phyloP scores from a whole-genome alignment of 2,888 invertebrate genomes.

The Catocala nupta region DNA sequence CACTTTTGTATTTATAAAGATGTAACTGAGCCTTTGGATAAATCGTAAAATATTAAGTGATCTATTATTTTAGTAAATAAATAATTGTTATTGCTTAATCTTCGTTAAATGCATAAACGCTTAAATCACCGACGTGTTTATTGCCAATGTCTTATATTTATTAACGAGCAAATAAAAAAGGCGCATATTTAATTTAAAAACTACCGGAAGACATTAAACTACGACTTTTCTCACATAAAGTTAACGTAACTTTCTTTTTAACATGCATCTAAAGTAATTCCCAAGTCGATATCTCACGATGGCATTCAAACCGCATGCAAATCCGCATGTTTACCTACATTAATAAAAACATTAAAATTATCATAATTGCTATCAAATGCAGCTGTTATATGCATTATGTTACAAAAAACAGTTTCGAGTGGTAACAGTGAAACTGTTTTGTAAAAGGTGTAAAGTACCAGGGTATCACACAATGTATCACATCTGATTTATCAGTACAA shows the following conservation, averaged over 20 bases:
- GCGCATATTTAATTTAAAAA: constrained; percentile 28
- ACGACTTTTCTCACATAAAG: constrained; percentile 41
- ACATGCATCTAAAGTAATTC: constrained; percentile 30
- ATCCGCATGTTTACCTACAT: constrained; percentile 45
- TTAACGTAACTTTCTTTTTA: constrained; percentile 42
- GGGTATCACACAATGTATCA: constrained; percentile 52
- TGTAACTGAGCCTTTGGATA: no score
- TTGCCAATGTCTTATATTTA: constrained; percentile 38
- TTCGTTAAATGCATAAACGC: background rate
- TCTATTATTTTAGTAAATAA: background rate
- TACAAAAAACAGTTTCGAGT: constrained; percentile 27
- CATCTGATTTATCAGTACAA: constrained; percentile 50
- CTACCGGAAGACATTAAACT: constrained; percentile 31
- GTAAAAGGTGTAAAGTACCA: constrained; percentile 42
- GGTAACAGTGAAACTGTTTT: constrained; percentile 36
- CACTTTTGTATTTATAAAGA: no score
- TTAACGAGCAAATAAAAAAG: constrained; percentile 27
- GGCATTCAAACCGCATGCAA: constrained; percentile 49
- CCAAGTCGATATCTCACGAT: constrained; percentile 33
- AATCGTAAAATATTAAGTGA: no score
- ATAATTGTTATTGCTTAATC: constrained; percentile 1
- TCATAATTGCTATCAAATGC: constrained; percentile 49
- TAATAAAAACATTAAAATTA: constrained; percentile 59
- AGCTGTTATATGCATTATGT: constrained; percentile 35
- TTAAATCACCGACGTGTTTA: constrained; percentile 27